Evolutionary conservation across 2,888 invertebrate genomes (phyloP).

Genomic region (Gryllus longicercus): DNA sequence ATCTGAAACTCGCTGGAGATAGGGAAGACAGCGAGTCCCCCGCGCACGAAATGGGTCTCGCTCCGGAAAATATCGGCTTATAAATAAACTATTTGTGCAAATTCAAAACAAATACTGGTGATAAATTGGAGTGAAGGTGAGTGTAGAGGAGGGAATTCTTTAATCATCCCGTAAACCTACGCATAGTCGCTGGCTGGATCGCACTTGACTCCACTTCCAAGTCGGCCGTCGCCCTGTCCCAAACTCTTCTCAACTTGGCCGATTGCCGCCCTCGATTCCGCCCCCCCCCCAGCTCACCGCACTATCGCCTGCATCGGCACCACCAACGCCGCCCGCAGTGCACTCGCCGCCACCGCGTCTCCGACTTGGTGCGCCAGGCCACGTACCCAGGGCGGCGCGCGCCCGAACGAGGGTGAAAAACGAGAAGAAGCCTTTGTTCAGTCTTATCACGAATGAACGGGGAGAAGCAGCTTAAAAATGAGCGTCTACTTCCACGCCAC

Average conservation of each 20-base stretch:
- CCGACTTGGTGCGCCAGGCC: constrained; percentile 1
- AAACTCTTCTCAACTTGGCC: no score
- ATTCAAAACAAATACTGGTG: no score
- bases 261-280: neutral
- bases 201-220: no score
- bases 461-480: constrained; percentile 9
- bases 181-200: neutral
- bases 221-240: no score
- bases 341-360: neutral
- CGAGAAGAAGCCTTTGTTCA: neutral
- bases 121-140: no score
- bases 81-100: no score
- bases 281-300: neutral
- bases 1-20: no score
- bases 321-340: neutral
- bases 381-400: neutral
- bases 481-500: neutral
- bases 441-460: constrained; percentile 1
- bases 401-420: neutral
- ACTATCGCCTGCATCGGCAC: neutral
- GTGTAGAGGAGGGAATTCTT: no score
- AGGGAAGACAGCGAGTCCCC: no score
- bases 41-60: no score
- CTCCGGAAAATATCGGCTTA: no score
- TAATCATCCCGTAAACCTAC: neutral